Evolutionary conservation across 1,140 invertebrate genomes (phyloP).

Genomic region (Tenebrio molitor): DNA sequence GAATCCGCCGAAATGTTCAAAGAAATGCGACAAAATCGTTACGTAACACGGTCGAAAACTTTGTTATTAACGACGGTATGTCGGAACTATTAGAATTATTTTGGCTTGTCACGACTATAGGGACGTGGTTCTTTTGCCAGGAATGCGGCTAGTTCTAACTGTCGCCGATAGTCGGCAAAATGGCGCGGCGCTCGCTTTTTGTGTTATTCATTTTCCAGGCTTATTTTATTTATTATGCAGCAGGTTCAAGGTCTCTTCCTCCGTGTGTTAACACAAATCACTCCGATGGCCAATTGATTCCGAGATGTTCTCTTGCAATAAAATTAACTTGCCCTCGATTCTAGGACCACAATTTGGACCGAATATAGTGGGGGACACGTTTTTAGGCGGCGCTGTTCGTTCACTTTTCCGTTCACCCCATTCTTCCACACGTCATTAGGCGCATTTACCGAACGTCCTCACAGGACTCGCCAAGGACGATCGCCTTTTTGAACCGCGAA

Average conservation of each 20-base stretch:
- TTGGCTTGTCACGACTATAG: constrained; percentile 62
- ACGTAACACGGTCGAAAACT: constrained; percentile 4
- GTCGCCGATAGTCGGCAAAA: constrained; percentile 53
- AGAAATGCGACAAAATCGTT: constrained; percentile 48
- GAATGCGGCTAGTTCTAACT: constrained; percentile 59
- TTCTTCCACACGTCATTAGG: too few relatives aligned
- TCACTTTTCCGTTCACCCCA: too few relatives aligned
- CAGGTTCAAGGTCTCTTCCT: constrained; percentile 54
- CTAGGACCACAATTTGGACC: constrained; percentile 10
- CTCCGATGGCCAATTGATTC: neutral
- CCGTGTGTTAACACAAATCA: constrained; percentile 25
- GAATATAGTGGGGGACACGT: neutral
- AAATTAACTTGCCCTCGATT: neutral
- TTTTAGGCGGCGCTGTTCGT: neutral
- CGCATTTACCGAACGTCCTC: too few relatives aligned
- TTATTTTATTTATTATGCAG: constrained; percentile 44
- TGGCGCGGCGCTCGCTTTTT: constrained; percentile 43
- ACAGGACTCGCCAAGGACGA: too few relatives aligned
- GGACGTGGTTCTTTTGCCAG: constrained; percentile 65
- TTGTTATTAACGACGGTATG: constrained; percentile 46
- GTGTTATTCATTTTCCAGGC: constrained; percentile 59
- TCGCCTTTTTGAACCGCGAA: too few relatives aligned
- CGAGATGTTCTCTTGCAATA: neutral
- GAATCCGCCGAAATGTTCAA: constrained; percentile 60
- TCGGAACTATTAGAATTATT: constrained; percentile 61